Evolutionary conservation across 2,797 vertebrate genomes (phyloP).

Genomic region (Artibeus lituratus): DNA sequence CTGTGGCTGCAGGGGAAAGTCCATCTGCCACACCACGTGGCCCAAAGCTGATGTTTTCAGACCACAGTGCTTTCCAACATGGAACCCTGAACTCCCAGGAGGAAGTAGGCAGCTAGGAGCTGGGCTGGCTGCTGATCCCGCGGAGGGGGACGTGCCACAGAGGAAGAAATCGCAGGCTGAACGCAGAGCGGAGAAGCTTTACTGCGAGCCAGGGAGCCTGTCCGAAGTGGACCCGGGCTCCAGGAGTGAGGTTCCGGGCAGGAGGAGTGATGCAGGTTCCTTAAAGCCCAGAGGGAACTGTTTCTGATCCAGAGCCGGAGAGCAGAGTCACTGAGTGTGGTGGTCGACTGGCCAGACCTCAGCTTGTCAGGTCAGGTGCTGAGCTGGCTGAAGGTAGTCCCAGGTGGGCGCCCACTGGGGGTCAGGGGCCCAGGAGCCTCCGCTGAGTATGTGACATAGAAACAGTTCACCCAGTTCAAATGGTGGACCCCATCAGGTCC

Average conservation of each 20-base stretch:
- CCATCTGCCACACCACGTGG: accelerated
- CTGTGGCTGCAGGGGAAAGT: background rate
- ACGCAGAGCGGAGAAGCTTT: background rate
- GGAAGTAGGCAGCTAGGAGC: background rate
- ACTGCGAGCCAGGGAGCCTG: too few species aligned
- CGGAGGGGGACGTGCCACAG: accelerated
- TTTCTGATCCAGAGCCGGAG: background rate
- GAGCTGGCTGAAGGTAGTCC: background rate
- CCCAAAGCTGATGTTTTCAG: background rate
- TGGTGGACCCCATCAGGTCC: accelerated
- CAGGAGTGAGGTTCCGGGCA: background rate
- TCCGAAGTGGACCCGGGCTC: background rate
- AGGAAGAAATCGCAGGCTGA: accelerated
- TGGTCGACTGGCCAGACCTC: accelerated
- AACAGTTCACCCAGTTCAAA: accelerated
- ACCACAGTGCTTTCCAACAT: background rate
- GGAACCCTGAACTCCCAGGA: too few species aligned
- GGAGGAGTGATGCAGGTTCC: too few species aligned
- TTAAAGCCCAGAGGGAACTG: background rate
- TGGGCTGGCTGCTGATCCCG: background rate
- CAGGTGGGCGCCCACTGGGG: accelerated
- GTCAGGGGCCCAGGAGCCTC: background rate
- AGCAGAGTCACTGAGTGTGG: background rate
- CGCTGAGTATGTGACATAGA: accelerated
- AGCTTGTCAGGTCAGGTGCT: accelerated